Base-by-base conservation (phyloP, 2,797 vertebrate species). In the Aplochiton taeniatus region DNA sequence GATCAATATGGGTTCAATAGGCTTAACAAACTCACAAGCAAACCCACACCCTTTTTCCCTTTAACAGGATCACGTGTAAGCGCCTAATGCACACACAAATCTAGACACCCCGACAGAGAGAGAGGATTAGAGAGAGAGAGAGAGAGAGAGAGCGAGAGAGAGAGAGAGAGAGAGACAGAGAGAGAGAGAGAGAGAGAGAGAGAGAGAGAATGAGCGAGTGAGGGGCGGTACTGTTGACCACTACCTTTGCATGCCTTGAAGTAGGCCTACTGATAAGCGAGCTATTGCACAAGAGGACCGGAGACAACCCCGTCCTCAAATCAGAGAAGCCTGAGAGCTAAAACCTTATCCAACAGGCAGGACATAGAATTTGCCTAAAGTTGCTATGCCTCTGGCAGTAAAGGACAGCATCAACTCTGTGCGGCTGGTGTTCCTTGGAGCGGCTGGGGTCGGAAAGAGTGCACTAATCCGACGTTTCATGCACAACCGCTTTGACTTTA, bases 401-500 rank as follows among this genome's bases (percentile, higher is more conserved):
- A 11, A 14, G n/a, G 49, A 4, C 13, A 47, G 18, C 31, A 19
- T 7, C 14, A n/a, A 31, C 31, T 31, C 68, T 4, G 66, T 89
- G 31, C 89, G 91, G 47, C 65, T 92, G 68, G 89, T 90, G 65
- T 85, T 93, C 85, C 73, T 93, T 10, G 92, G 92, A 0, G 86
- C 89, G 0, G 91, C 91, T 0, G 83, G 87, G 0, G 91, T 92
- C 58, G 92, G 92, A 0, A 92, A 93, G 81, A 89, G 81, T 11
- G 80, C 91, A 13, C 88, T 93, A 61, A 90, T 93, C 82, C 83
- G 62, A 69, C 88, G 90, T 0, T 90, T 91, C 72, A 75, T 93
- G 10, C 83, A 83, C 18, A 77, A 89, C 67, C 65, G 79, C 11
- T 93, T 91, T 63, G 90, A 91, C 42, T 59, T 76, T 47, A 82